Conservation (phyloP, 2,797 vertebrate genomes). For the Toxotes lorentzi region DNA sequence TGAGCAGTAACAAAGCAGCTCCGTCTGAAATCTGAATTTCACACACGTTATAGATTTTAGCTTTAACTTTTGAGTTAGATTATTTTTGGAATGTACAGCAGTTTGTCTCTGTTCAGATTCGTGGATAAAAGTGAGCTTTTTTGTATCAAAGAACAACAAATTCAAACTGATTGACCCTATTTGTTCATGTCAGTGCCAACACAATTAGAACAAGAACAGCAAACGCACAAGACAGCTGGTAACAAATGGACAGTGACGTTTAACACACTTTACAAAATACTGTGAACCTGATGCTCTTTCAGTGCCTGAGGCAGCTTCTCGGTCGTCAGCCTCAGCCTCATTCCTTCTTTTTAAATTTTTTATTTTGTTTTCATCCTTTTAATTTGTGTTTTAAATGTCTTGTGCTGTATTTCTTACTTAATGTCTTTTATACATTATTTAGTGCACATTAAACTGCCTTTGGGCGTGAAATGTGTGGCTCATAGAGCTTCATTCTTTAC, state of each 20-base stretch:
- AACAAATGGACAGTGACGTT: not conserved
- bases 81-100: not conserved
- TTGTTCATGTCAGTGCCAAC: not conserved
- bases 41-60: not conserved
- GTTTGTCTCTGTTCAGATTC: conserved; percentile 1
- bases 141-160: not conserved
- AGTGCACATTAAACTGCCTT: conserved; percentile 31
- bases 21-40: not conserved
- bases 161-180: not conserved
- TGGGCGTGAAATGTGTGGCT: conserved; percentile 5
- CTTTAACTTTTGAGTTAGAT: not conserved
- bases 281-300: not conserved
- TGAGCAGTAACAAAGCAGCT: conserved; percentile 25
- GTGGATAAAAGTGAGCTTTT: not conserved
- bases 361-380: conserved; percentile 19
- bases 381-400: conserved; percentile 3
- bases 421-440: conserved; percentile 27
- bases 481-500: conserved; percentile 7
- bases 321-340: not conserved
- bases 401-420: not conserved
- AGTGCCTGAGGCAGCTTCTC: conserved; percentile 17
- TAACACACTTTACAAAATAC: not conserved
- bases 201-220: conserved; percentile 50
- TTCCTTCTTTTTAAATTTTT: conserved; percentile 21
- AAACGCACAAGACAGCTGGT: not conserved